A percentile compares a stretch with the other conserved stretches of the same genome.
These are phyloP conservation scores for Drosophila eugracilis DNA, from an alignment of 1,140 invertebrate genomes.

Conservation along the genomic window DNA sequence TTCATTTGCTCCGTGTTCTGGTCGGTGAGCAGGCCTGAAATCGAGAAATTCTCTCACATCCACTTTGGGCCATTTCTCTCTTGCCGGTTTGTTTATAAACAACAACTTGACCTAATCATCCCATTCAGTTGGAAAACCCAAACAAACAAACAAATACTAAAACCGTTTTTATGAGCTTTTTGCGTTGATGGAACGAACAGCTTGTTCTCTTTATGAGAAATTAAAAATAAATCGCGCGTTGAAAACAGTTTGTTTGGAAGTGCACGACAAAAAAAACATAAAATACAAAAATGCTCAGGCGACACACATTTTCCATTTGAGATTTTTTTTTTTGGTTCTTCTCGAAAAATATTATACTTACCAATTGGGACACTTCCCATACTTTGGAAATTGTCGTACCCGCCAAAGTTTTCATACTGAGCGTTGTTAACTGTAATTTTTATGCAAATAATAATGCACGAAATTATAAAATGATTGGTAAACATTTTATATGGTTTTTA, in stretches of 20 bases:
- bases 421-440: constrained; percentile 13
- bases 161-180: constrained; percentile 75
- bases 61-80: constrained; percentile 1
- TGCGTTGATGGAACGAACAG: constrained; percentile 78
- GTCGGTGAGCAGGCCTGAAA: constrained; percentile 77
- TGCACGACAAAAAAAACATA: constrained; percentile 19
- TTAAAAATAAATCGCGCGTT: constrained; percentile 77
- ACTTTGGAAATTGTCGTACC: constrained; percentile 48
- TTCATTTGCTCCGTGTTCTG: constrained; percentile 72
- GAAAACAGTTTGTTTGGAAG: constrained; percentile 44
- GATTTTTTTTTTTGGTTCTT: constrained; percentile 13
- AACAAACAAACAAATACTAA: constrained; percentile 79
- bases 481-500: constrained; percentile 39
- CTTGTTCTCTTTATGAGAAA: constrained; percentile 76
- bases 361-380: constrained; percentile 62
- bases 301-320: constrained; percentile 37
- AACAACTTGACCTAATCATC: constrained; percentile 69
- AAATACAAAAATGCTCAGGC: constrained; percentile 16
- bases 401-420: constrained; percentile 43
- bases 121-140: constrained; percentile 44
- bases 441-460: constrained; percentile 18
- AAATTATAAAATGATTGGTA: constrained; percentile 5
- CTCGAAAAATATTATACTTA: constrained; percentile 58
- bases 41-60: constrained; percentile 2
- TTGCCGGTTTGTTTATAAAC: constrained; percentile 77